Percentiles rank a stretch among this genome's conserved stretches.
Conservation (phyloP, 1,140 invertebrate genomes). For the Drosophila ambigua region DNA sequence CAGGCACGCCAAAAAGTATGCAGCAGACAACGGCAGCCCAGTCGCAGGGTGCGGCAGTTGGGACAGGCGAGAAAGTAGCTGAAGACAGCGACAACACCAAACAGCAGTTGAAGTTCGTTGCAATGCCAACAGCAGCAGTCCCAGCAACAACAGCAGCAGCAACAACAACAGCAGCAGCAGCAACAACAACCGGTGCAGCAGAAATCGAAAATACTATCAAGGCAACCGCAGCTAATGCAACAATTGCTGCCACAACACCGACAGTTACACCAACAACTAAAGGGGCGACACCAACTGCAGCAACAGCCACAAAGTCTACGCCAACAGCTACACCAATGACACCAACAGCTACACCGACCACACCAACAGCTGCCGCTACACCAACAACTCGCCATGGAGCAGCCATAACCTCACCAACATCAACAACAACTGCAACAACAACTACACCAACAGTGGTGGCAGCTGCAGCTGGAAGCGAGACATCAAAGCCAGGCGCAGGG, state of each 20-base stretch:
- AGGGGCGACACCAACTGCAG: constrained; percentile 36
- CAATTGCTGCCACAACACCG: constrained; percentile 15
- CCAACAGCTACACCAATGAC: constrained; percentile 1
- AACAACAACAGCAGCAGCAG: constrained; percentile 16
- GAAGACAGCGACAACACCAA: constrained; percentile 17
- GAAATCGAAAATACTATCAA: constrained; percentile 24
- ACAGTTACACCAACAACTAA: constrained; percentile 13
- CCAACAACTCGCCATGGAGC: constrained; percentile 21
- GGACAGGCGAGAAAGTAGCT: constrained; percentile 35
- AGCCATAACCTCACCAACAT: constrained; percentile 13
- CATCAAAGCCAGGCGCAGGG: too few species aligned
- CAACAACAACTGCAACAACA: constrained; percentile 1
- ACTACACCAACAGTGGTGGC: neutral
- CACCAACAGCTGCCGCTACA: constrained; percentile 20
- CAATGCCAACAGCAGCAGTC: constrained; percentile 17
- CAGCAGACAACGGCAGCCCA: constrained; percentile 6
- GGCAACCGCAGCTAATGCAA: constrained; percentile 16
- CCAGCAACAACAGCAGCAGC: constrained; percentile 5
- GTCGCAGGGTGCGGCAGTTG: neutral
- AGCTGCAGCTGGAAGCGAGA: too few species aligned
- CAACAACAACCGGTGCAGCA: neutral
- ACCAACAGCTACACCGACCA: constrained; percentile 4
- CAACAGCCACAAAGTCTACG: constrained; percentile 1
- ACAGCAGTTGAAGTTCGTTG: neutral
- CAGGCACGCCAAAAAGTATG: constrained; percentile 6